These are phyloP conservation scores for Tragulus kanchil DNA, from an alignment of 2,113 vertebrate genomes.

Conservation along the genomic window DNA sequence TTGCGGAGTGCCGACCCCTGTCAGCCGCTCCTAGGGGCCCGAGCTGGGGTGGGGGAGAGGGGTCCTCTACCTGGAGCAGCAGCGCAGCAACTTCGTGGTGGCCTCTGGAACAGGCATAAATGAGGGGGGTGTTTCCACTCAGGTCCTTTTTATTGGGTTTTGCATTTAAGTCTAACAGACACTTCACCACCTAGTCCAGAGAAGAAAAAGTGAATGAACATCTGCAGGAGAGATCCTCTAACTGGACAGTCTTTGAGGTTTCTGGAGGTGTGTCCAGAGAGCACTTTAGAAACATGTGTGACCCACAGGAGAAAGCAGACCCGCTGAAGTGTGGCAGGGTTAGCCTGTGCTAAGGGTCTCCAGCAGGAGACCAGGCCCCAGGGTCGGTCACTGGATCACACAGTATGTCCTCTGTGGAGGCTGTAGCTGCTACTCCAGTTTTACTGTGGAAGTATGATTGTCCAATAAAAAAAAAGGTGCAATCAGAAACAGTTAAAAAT, in stretches of 20 bases:
- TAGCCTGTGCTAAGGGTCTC: background rate
- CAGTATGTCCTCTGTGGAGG: background rate
- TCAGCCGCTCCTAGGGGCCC: background rate
- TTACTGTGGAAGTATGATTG: no score
- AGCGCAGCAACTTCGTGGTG: slow-evolving; percentile 89
- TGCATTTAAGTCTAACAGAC: slow-evolving; percentile 91
- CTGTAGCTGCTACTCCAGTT: background rate
- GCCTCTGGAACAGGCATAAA: slow-evolving; percentile 92
- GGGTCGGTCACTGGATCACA: accelerated
- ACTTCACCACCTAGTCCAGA: slow-evolving; percentile 91
- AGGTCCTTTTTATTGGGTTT: slow-evolving; percentile 96
- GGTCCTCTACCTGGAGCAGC: slow-evolving; percentile 91
- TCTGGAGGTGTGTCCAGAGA: background rate
- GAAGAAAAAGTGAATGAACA: background rate
- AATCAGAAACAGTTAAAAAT: background rate
- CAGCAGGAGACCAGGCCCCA: background rate
- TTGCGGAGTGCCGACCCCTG: accelerated
- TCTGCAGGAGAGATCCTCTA: background rate
- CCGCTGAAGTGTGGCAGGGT: accelerated
- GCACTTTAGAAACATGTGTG: background rate
- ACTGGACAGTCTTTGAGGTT: background rate
- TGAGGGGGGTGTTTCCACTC: slow-evolving; percentile 95
- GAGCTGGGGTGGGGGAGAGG: background rate
- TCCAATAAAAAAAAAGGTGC: no score
- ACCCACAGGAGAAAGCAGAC: background rate